phyloP scores from a whole-genome alignment of 2,113 vertebrate species.

The Pangasianodon gigas region DNA sequence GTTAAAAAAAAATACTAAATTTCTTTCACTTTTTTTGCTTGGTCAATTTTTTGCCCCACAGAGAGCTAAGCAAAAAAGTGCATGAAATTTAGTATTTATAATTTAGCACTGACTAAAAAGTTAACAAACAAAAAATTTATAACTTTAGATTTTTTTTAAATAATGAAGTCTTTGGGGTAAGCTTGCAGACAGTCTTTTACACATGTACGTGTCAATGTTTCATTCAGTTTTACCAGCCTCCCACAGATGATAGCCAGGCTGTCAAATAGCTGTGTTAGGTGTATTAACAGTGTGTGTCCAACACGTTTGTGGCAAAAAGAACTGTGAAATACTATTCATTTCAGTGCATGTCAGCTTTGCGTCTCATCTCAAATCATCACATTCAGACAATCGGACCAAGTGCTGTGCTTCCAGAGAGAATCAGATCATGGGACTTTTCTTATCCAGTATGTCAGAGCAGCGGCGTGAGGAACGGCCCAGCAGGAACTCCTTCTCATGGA shows the following conservation, averaged over 20 bases:
- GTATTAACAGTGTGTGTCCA: background rate
- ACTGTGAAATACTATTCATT: constrained; percentile 27
- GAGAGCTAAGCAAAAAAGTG: background rate
- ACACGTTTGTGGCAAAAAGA: constrained; percentile 1
- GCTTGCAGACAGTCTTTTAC: background rate
- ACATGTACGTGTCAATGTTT: background rate
- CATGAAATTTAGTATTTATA: background rate
- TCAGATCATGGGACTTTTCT: constrained; percentile 87
- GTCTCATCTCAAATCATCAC: constrained; percentile 7
- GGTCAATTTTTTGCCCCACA: background rate
- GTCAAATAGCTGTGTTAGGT: background rate
- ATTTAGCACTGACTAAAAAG: background rate
- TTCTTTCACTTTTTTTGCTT: background rate
- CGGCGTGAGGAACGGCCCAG: constrained; percentile 81
- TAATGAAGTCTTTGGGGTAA: background rate
- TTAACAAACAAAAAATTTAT: background rate
- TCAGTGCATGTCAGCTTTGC: constrained; percentile 24
- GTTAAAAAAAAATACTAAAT: background rate
- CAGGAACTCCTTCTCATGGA: constrained; percentile 94
- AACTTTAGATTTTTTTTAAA: background rate
- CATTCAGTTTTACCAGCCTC: background rate
- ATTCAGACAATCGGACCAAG: background rate
- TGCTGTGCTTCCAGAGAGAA: constrained; percentile 3
- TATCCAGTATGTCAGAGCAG: constrained; percentile 71
- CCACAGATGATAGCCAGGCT: background rate